Conservation (phyloP, 2,797 vertebrate genomes). For the Sebastes iracundus region DNA sequence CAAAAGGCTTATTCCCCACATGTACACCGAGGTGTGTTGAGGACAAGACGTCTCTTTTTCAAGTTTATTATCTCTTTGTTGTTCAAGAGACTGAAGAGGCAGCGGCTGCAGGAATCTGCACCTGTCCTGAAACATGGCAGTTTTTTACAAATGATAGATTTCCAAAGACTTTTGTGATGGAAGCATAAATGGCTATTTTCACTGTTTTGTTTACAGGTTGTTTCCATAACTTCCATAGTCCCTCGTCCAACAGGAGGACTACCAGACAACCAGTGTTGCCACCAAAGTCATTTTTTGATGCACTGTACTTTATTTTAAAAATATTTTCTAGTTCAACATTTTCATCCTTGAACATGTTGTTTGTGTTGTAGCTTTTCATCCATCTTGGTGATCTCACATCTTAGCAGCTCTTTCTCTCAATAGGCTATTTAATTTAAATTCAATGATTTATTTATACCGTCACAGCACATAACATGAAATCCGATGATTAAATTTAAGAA, state of each 20-base stretch:
- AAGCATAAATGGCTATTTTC: slow-evolving; percentile 13
- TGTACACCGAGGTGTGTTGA: not conserved
- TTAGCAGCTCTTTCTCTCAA: slow-evolving; percentile 65
- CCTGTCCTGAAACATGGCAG: not conserved
- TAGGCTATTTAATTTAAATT: slow-evolving; percentile 85
- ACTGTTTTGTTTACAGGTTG: slow-evolving; percentile 64
- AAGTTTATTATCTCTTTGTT: not conserved
- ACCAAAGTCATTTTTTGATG: slow-evolving; percentile 78
- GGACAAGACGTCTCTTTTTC: not conserved
- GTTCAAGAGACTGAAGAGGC: not conserved
- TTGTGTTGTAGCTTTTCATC: slow-evolving; percentile 53
- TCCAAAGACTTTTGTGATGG: slow-evolving; percentile 47
- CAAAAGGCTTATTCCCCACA: not conserved
- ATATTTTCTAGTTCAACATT: slow-evolving; percentile 47
- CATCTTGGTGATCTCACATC: slow-evolving; percentile 52
- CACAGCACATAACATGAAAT: slow-evolving; percentile 83
- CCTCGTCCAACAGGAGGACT: slow-evolving; percentile 32
- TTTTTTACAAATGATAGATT: not conserved
- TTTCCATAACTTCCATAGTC: slow-evolving; percentile 25
- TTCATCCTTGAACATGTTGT: slow-evolving; percentile 39
- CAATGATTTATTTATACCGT: slow-evolving; percentile 85
- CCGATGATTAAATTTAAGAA: slow-evolving; percentile 75
- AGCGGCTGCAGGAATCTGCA: not conserved
- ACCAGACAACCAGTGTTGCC: slow-evolving; percentile 48
- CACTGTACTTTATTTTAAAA: slow-evolving; percentile 79